These are phyloP conservation scores for Amblyopsis rosae DNA, from an alignment of 2,113 vertebrate genomes.

Conservation along the genomic window DNA sequence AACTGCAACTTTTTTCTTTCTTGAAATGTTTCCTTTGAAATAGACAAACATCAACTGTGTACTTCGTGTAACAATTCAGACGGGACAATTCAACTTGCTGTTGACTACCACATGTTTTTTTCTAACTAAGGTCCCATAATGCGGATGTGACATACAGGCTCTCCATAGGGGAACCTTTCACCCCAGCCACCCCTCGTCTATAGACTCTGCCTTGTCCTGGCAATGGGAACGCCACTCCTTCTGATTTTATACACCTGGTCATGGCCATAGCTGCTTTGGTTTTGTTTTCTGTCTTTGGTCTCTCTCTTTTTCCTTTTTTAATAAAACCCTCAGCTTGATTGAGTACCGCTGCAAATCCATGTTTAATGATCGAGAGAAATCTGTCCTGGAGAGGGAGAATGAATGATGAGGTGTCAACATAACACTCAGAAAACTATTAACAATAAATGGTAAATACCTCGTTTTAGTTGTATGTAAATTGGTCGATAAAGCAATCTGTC, in stretches of 20 bases:
- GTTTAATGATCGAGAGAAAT: slow-evolving; percentile 52
- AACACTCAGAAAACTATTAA: slow-evolving; percentile 1
- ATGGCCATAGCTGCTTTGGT: slow-evolving; percentile 23
- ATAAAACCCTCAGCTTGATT: slow-evolving; percentile 56
- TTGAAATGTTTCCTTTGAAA: no score
- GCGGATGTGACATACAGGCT: no score
- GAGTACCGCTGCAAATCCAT: slow-evolving; percentile 46
- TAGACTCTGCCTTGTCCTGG: no score
- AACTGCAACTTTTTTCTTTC: no score
- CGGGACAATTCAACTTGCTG: no score
- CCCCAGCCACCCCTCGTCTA: no score
- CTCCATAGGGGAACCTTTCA: no score
- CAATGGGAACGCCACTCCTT: neutral
- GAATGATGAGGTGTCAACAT: slow-evolving; percentile 51
- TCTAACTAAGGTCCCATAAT: no score
- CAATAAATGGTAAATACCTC: neutral
- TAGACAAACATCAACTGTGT: no score
- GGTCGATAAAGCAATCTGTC: slow-evolving; percentile 29
- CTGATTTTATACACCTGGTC: slow-evolving; percentile 48
- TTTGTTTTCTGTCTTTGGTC: neutral
- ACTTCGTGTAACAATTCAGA: no score
- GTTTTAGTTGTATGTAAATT: slow-evolving; percentile 39
- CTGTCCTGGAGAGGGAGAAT: slow-evolving; percentile 20
- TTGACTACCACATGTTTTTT: no score
- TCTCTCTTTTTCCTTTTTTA: slow-evolving; percentile 25